These are phyloP conservation scores for Odocoileus hemionus DNA, from an alignment of 2,113 vertebrate species.

Conservation along the genomic window DNA sequence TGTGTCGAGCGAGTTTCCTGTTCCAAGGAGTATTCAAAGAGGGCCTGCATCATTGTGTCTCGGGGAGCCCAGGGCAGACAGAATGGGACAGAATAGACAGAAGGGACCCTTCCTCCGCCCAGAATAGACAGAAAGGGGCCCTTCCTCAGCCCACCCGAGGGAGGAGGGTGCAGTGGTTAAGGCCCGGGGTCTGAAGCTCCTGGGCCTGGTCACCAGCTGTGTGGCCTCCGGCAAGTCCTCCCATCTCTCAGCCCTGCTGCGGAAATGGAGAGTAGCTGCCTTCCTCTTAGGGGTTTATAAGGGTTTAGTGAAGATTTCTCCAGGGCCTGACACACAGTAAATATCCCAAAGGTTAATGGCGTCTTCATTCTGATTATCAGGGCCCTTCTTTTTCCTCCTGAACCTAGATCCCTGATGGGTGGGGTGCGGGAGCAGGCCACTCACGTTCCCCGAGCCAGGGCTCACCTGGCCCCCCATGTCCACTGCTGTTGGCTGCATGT, in stretches of 20 bases:
- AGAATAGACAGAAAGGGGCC: too few relatives aligned
- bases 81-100: neutral
- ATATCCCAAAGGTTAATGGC: neutral
- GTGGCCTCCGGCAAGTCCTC: neutral
- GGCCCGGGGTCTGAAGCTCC: neutral
- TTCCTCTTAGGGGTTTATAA: neutral
- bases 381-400: neutral
- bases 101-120: neutral
- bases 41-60: neutral
- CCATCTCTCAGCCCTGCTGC: neutral
- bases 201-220: neutral
- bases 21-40: neutral
- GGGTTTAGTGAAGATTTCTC: neutral
- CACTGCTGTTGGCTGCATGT: fast-evolving
- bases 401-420: neutral
- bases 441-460: fast-evolving
- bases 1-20: neutral
- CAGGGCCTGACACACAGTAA: neutral
- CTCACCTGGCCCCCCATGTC: fast-evolving
- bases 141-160: neutral
- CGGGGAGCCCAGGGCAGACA: neutral
- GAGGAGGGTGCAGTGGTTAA: neutral
- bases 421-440: neutral
- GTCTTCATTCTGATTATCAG: neutral
- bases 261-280: neutral